These are phyloP conservation scores for Brachyhypopomus occidentalis DNA, from an alignment of 2,113 vertebrate species.

Conservation along the genomic window DNA sequence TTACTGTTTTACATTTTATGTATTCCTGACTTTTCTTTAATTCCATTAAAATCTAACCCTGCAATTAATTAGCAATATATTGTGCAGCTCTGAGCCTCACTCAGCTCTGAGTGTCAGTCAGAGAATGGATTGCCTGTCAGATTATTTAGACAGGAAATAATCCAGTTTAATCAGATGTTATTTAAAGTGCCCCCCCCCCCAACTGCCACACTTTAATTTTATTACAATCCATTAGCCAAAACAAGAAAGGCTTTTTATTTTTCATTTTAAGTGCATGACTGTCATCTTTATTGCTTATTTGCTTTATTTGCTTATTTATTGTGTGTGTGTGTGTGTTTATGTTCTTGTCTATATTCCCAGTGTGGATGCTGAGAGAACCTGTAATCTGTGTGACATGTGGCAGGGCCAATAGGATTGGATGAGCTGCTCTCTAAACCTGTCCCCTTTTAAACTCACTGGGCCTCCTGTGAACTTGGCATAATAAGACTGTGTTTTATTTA, in stretches of 20 bases:
- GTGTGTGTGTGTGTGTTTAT: too few relatives aligned
- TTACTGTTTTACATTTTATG: too few relatives aligned
- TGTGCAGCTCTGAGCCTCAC: background rate
- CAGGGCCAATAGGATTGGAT: background rate
- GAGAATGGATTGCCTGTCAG: conserved; percentile 2
- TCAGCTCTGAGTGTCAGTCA: conserved; percentile 13
- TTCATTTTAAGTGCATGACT: too few relatives aligned
- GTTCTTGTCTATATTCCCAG: too few relatives aligned
- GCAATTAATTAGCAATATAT: too few relatives aligned
- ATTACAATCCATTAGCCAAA: background rate
- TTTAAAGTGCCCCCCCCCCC: background rate
- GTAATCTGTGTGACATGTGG: conserved; percentile 5
- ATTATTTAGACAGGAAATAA: background rate
- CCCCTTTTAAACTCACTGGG: conserved; percentile 11
- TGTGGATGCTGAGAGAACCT: background rate
- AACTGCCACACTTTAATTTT: background rate
- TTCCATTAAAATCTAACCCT: too few relatives aligned
- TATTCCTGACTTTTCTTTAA: too few relatives aligned
- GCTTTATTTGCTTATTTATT: background rate
- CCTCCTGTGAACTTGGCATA: conserved; percentile 12
- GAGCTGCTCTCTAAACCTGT: background rate
- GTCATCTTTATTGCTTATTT: background rate
- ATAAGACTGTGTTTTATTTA: conserved; percentile 28
- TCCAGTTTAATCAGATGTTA: background rate
- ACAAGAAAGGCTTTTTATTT: background rate